Conservation (phyloP, 2,888 invertebrate genomes). For the Cryptops parisi region DNA sequence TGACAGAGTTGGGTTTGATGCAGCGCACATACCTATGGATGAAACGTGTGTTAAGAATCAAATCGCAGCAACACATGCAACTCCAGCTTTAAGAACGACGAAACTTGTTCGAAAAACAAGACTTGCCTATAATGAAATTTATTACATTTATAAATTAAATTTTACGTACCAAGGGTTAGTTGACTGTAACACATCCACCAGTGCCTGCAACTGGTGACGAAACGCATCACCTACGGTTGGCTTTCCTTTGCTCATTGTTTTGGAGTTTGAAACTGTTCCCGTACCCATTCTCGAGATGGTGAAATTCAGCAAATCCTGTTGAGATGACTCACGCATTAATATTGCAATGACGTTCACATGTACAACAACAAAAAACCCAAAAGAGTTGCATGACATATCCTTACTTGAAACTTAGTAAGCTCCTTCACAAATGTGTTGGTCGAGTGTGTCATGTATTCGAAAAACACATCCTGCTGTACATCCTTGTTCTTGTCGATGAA, state of each 20-base stretch:
- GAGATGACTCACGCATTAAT: neutral
- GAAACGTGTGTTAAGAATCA: neutral
- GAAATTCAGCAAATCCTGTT: conserved; percentile 39
- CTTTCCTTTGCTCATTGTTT: conserved; percentile 76
- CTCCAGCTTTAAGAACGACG: neutral
- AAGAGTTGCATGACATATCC: too few species aligned
- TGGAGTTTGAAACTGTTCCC: conserved; percentile 45
- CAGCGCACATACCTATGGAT: conserved; percentile 66
- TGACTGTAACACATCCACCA: conserved; percentile 75
- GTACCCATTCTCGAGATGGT: conserved; percentile 33
- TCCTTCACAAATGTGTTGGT: conserved; percentile 69
- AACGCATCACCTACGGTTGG: conserved; percentile 83
- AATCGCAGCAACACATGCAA: neutral
- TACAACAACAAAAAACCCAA: too few species aligned
- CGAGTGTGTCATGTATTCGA: conserved; percentile 73
- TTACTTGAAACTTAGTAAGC: conserved; percentile 38
- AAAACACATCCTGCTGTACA: conserved; percentile 82
- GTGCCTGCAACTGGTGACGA: conserved; percentile 67
- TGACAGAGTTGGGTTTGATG: conserved; percentile 79
- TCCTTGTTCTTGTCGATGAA: conserved; percentile 87
- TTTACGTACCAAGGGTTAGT: conserved; percentile 89
- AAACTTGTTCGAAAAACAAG: neutral
- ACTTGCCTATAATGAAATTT: neutral
- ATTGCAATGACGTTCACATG: too few species aligned
- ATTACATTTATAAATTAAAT: too few species aligned